These are phyloP conservation scores for Morus bassanus DNA, from an alignment of 2,797 vertebrate genomes.

Conservation along the genomic window DNA sequence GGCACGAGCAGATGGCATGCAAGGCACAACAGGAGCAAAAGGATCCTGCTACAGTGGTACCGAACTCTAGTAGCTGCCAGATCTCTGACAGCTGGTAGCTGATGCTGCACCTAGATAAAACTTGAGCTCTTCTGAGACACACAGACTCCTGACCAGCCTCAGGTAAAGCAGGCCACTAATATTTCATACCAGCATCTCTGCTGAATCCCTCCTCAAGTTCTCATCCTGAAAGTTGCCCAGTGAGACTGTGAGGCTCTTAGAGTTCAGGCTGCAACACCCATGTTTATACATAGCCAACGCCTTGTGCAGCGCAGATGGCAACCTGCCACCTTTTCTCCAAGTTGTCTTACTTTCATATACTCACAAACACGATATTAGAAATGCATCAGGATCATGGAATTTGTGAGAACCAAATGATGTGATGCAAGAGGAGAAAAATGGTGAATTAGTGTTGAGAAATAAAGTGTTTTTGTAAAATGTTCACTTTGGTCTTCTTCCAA, in stretches of 20 bases:
- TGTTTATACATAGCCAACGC: not conserved
- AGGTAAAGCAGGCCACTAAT: not conserved
- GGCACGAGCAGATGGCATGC: not conserved
- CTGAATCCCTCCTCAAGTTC: not conserved
- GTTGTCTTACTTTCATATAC: too few relatives aligned
- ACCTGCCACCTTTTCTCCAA: not conserved
- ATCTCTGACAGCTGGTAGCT: not conserved
- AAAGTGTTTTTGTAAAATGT: not conserved
- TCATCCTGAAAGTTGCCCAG: not conserved
- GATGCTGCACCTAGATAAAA: not conserved
- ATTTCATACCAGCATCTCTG: not conserved
- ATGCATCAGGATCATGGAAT: not conserved
- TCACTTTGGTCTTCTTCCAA: not conserved
- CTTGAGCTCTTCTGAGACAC: not conserved
- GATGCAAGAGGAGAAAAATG: not conserved
- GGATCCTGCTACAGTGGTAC: not conserved
- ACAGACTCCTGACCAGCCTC: not conserved
- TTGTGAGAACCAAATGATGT: not conserved
- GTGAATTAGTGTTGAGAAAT: not conserved
- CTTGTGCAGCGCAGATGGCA: not conserved
- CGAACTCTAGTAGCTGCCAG: not conserved
- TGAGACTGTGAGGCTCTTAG: not conserved
- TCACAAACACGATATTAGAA: not conserved
- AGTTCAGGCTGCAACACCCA: not conserved
- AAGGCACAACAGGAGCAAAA: not conserved